These are phyloP conservation scores for Ammodramus savannarum DNA, from an alignment of 2,113 vertebrate species.

Conservation along the genomic window DNA sequence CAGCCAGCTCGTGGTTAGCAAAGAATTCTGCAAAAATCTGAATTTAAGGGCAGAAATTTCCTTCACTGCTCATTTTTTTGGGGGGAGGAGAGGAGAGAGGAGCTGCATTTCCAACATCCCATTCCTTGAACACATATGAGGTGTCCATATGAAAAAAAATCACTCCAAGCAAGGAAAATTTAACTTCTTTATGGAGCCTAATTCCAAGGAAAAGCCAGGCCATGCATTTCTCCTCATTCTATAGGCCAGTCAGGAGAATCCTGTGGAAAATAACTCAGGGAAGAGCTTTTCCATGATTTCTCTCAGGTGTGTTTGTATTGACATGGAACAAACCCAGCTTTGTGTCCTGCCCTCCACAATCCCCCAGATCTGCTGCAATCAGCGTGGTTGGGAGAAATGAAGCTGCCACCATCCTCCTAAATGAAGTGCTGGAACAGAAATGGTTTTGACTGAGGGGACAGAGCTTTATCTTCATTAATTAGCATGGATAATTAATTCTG, in stretches of 20 bases:
- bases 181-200: not conserved
- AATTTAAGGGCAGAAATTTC: not conserved
- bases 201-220: not conserved
- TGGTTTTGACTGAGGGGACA: not conserved
- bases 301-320: rapidly evolving
- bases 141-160: rapidly evolving
- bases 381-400: not conserved
- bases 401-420: not conserved
- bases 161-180: not conserved
- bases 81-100: not conserved
- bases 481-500: rapidly evolving
- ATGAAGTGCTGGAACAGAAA: not conserved
- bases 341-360: not conserved
- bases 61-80: not conserved
- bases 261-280: not conserved
- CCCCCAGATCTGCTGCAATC: not conserved
- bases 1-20: not conserved
- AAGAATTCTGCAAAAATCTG: not conserved
- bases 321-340: not conserved
- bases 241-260: not conserved
- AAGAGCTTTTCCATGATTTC: not conserved
- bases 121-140: rapidly evolving
- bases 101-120: not conserved
- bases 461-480: not conserved
- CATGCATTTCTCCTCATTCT: not conserved